Base-by-base conservation (phyloP, 2,888 invertebrate genomes). In the Agriopis marginaria region DNA sequence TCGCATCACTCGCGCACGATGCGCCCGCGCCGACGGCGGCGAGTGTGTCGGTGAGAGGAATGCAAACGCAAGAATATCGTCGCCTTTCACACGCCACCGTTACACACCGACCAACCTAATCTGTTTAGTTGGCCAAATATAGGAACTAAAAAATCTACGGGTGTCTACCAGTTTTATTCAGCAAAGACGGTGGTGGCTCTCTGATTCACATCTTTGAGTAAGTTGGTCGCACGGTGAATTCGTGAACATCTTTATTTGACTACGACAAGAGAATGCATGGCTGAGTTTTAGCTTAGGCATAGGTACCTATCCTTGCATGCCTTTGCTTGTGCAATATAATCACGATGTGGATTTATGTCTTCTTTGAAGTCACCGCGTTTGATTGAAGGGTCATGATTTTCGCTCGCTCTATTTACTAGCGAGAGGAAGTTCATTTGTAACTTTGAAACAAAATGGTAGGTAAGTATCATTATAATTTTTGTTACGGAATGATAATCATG, bases 31-130 rank as follows among this genome's bases (percentile, higher is more conserved):
- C 55, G 32, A 14, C 32, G 39, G 6, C 12, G 39, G 51, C 23
- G 42, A 45, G 59, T 40, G 56, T 55, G 63, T 70, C 77, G 78
- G 86, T 85, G 88, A 91, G 90, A 89, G 89, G 91, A 90, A 92
- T 91, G 88, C 87, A 84, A 91, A 89, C 85, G 77, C 75, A 56
- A 56, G 53, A 59, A 63, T 59, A 63, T 47, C 58, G 55, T 80
- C 60, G 83, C 87, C 87, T 88, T 88, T 89, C 87, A 88, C 88
- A 84, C 80, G 82, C 80, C 79, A 78, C 78, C 77, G 77, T 77
- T 76, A 70, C 68, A 70, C 32, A 23, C 58, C 23, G 5, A 58
- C 58, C n/a, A n/a, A n/a, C n/a, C n/a, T 44, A 23, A n/a, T 10
- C 12, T 45, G 0, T 45, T 7, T 23, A 45, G 12, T 32, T 47